phyloP scores from a whole-genome alignment of 2,888 invertebrate species.

The Myopa tessellatipennis region DNA sequence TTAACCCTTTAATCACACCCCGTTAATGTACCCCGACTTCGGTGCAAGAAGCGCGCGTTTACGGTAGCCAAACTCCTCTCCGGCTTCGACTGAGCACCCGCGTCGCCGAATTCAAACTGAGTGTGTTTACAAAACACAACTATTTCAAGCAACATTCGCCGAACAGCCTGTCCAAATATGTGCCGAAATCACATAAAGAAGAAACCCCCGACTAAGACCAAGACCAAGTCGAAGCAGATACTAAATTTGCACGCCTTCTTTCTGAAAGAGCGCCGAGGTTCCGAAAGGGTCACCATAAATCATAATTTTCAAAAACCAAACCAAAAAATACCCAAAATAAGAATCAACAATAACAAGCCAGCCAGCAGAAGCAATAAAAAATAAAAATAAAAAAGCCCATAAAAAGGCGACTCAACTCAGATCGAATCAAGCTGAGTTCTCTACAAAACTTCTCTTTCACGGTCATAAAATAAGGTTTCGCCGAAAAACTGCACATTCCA shows the following conservation, averaged over 20 bases:
- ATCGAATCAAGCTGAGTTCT: constrained; percentile 23
- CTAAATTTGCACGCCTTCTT: constrained; percentile 43
- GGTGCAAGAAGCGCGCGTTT: background rate
- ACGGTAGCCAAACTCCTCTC: constrained; percentile 46
- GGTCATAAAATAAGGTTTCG: constrained; percentile 11
- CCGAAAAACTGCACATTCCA: background rate
- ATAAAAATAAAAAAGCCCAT: constrained; percentile 22
- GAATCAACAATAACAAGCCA: background rate
- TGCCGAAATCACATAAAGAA: constrained; percentile 41
- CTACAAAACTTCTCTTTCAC: constrained; percentile 15
- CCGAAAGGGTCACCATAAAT: constrained; percentile 64
- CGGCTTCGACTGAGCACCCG: constrained; percentile 56
- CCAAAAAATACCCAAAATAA: constrained; percentile 44
- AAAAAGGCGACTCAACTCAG: constrained; percentile 44
- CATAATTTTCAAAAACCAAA: constrained; percentile 59
- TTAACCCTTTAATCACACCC: constrained; percentile 3
- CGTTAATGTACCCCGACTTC: background rate
- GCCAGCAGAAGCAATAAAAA: constrained; percentile 48
- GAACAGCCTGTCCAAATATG: constrained; percentile 45
- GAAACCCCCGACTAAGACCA: constrained; percentile 34
- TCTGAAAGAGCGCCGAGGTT: constrained; percentile 9
- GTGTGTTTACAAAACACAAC: constrained; percentile 64
- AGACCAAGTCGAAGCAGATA: background rate
- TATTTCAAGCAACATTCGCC: constrained; percentile 47
- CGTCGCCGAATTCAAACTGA: constrained; percentile 64